Conservation (phyloP, 2,888 invertebrate species). For the Cinara cedri region DNA sequence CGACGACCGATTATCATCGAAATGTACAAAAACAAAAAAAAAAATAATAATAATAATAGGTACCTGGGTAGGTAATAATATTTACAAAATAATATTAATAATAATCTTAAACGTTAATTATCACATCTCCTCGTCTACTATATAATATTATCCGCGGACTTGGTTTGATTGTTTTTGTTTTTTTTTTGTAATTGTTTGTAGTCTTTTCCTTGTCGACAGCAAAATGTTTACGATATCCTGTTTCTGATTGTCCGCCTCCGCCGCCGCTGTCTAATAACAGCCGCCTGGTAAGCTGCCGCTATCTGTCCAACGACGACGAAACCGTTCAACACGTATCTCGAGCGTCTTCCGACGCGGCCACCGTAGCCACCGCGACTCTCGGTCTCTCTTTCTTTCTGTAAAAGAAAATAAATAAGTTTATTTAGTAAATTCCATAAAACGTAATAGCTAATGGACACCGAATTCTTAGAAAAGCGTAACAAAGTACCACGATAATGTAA, state of each 20-base stretch:
- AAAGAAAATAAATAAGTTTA: no score
- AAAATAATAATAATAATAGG: neutral
- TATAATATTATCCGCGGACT: neutral
- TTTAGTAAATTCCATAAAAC: no score
- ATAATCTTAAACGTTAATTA: constrained; percentile 44
- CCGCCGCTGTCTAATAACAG: no score
- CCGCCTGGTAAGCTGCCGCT: no score
- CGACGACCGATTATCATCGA: neutral
- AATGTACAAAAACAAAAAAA: neutral
- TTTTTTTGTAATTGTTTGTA: neutral
- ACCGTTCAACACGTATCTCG: no score
- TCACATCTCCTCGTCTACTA: constrained; percentile 31
- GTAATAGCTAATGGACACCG: no score
- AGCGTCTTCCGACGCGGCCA: no score
- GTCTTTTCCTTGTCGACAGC: neutral
- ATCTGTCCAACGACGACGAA: no score
- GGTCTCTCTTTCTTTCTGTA: no score
- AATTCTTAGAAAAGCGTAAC: no score
- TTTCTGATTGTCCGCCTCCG: neutral
- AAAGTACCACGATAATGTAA: no score
- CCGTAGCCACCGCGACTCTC: no score
- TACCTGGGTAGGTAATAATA: constrained; percentile 40
- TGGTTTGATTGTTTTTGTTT: constrained; percentile 1
- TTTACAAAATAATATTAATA: constrained; percentile 30
- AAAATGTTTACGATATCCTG: neutral